Conservation (phyloP, 1,140 invertebrate species). For the Papilio polytes region DNA sequence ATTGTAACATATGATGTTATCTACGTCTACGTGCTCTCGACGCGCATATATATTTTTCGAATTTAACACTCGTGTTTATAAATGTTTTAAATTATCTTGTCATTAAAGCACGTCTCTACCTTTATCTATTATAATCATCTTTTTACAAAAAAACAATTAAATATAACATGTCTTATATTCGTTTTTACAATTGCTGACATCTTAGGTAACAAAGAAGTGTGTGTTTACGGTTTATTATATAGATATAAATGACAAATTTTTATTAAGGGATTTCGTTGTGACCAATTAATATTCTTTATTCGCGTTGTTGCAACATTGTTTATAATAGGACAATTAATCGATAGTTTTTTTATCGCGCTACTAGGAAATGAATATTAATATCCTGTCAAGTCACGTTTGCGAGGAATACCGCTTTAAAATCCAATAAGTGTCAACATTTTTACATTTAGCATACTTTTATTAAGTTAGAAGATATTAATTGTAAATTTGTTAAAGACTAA, state of each 20-base stretch:
- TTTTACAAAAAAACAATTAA: not conserved
- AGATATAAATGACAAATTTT: too few species aligned
- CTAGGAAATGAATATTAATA: slow-evolving; percentile 9
- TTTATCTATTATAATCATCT: not conserved
- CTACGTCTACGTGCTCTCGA: not conserved
- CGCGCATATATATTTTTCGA: not conserved
- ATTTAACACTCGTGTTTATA: not conserved
- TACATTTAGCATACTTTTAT: too few species aligned
- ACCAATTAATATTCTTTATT: not conserved
- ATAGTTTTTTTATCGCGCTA: slow-evolving; percentile 2
- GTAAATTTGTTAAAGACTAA: too few species aligned
- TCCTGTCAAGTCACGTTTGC: not conserved
- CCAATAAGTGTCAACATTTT: not conserved
- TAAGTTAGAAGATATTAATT: too few species aligned
- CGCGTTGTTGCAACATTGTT: not conserved
- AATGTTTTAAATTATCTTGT: not conserved
- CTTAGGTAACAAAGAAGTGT: too few species aligned
- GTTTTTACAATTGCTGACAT: not conserved
- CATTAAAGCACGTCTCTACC: not conserved
- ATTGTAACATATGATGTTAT: not conserved
- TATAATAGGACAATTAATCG: not conserved
- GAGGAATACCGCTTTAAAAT: slow-evolving; percentile 1
- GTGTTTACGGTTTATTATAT: too few species aligned
- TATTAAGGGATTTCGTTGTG: not conserved
- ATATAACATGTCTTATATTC: not conserved